Evolutionary conservation across 2,797 vertebrate species (phyloP), one percentile per base, ranked within the genome.

Genomic region (Mionectes olivaceus): DNA sequence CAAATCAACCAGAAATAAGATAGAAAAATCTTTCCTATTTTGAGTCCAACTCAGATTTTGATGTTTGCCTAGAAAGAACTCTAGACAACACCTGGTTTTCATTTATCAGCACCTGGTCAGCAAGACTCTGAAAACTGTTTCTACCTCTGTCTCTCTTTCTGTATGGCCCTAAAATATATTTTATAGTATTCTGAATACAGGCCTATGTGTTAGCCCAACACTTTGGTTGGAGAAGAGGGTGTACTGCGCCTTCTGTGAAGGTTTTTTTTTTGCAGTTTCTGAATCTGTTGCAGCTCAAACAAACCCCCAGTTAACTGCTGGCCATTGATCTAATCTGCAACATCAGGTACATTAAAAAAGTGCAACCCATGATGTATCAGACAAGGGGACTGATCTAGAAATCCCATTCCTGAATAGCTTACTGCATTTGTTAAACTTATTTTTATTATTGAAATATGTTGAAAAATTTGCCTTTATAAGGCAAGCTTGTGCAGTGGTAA

Each of bases 61-160:
- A 77, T 91, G 70, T 86, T 93, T 83, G 82, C 73, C 25, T 79
- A 61, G 69, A 94, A 90, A 49, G 15, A 79, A 19, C 56, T 84
- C 55, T 19, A 57, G 73, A 35, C 60, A 57, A 61, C 95, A 82
- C 90, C 71, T 94, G 91, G 33, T 91, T 94, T 96, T 93, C 78
- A 86, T 96, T 96, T 95, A 49, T 56, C 41, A 74, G 71, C 92
- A 94, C 69, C 93, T 94, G 83, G 79, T 84, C 63, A 94, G 52
- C 47, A 82, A 56, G 57, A 65, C 52, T 83, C 55, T 59, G 81
- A 82, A 93, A 88, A 37, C 43, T 90, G 35, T 83, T 89, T 87
- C 70, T 77, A 53, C 57, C 75, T 73, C 74, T 63, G 10, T 25
- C 30, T 57, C 37, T 50, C 50, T 83, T 46, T 87, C 56, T 56